Base-by-base conservation (phyloP, 2,888 invertebrate species). In the Galerucella nymphaeae region DNA sequence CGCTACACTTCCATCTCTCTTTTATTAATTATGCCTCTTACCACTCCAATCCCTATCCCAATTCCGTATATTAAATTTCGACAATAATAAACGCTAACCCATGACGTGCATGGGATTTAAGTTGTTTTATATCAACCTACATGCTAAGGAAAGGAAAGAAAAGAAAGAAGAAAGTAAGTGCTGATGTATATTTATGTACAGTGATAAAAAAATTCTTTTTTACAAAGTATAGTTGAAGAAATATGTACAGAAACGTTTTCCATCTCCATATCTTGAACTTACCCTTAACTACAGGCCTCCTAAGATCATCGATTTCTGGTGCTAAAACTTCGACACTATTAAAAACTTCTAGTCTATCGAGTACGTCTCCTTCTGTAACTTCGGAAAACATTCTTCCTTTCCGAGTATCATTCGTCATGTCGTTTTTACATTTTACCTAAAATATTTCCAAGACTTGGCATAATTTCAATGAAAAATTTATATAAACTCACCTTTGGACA, bases 291-390 rank as follows among this genome's bases (percentile, higher is more conserved):
- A 76, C 67, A 65, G 78, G 75, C 72, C 65, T 77, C 61, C 77
- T 75, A n/a, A 89, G 88, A 80, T 90, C 90, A 81, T 93, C 93
- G 77, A 94, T 93, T 82, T 93, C 93, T 0, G 94, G 94, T 1
- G 94, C 94, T 69, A 92, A 87, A 6, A 95, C 94, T 85, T 94
- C 93, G 75, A 94, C 91, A 74, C 94, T 94, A 83, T 94, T 95
- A 82, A 93, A 94, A 14, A 95, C 93, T 83, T 94, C 93, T 70
- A 94, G 83, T 42, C 90, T 86, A 81, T 92, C 92, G 23, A 93
- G 86, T 1, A 92, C 87, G 62, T 90, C 87, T 1, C 90, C 90
- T 78, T 89, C 88, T 41, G 89, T 87, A 10, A 63, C 55, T 42
- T 89, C 89, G 78, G 89, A 89, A 76, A 88, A 88, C 4, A 72